Evolutionary conservation across 2,888 invertebrate genomes (phyloP).

Genomic region (Calameuta pallipes): DNA sequence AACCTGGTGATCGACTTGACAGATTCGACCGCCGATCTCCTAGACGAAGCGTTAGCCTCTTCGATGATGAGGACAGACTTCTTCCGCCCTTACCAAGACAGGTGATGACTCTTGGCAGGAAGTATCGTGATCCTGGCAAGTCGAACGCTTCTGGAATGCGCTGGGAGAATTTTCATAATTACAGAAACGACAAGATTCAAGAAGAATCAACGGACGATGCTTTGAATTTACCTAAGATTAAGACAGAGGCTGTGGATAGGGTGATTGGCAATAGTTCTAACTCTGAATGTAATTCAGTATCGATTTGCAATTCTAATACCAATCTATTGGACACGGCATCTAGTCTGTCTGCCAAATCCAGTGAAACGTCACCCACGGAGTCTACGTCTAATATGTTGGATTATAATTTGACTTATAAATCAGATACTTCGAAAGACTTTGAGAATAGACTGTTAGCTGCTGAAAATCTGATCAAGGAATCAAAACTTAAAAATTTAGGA

Average conservation of each 20-base stretch:
- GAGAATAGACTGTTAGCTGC: conserved; percentile 57
- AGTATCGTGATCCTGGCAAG: conserved; percentile 46
- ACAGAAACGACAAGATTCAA: conserved; percentile 55
- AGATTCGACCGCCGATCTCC: conserved; percentile 40
- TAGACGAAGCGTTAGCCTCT: conserved; percentile 53
- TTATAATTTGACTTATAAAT: conserved; percentile 33
- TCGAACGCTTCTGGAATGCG: conserved; percentile 28
- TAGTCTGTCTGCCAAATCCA: conserved; percentile 46
- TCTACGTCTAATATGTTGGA: conserved; percentile 50
- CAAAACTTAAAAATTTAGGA: conserved; percentile 53
- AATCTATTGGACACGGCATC: conserved; percentile 41
- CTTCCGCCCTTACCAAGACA: conserved; percentile 47
- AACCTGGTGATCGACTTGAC: conserved; percentile 34
- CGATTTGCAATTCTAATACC: conserved; percentile 36
- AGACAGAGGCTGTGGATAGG: conserved; percentile 17
- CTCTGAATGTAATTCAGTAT: conserved; percentile 22
- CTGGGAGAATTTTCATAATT: conserved; percentile 43
- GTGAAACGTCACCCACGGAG: conserved; percentile 55
- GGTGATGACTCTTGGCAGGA: conserved; percentile 46
- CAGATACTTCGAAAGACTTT: conserved; percentile 47
- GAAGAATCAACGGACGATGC: conserved; percentile 54
- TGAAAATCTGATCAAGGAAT: conserved; percentile 60
- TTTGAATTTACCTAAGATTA: conserved; percentile 17
- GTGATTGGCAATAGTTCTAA: conserved; percentile 12
- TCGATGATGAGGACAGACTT: conserved; percentile 42